Percentiles rank a stretch among this genome's conserved stretches.
Conservation (phyloP, 2,888 invertebrate genomes). For the Gnatocerus cornutus region DNA sequence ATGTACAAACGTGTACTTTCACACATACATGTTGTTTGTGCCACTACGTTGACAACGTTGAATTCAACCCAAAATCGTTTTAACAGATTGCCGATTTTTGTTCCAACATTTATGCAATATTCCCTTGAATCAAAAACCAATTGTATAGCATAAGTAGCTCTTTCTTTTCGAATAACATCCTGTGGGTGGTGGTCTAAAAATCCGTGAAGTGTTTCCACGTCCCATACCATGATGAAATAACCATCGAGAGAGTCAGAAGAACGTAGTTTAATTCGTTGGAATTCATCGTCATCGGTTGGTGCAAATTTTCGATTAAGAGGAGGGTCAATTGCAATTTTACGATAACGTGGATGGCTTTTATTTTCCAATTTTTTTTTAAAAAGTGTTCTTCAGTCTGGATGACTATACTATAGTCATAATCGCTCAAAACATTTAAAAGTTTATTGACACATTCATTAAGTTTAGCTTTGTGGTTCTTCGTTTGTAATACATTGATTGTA, state of each 20-base stretch:
- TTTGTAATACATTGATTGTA: neutral
- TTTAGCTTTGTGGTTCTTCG: neutral
- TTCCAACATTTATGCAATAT: neutral
- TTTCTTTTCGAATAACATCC: too few relatives aligned
- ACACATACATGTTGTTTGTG: conserved; percentile 7
- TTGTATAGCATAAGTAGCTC: neutral
- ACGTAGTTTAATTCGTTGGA: neutral
- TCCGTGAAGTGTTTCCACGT: neutral
- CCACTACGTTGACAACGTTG: conserved; percentile 6
- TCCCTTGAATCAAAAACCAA: neutral
- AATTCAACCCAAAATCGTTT: conserved; percentile 2
- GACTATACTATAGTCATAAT: neutral
- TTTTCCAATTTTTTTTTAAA: neutral
- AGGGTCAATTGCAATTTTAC: neutral
- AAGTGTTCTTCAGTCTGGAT: neutral
- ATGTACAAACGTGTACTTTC: conserved; percentile 24
- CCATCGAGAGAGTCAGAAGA: neutral
- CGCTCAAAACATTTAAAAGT: neutral
- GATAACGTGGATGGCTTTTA: neutral
- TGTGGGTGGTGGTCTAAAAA: neutral
- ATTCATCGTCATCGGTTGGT: neutral
- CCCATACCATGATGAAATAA: neutral
- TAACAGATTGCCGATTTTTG: neutral
- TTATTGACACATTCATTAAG: neutral
- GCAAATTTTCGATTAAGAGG: neutral